phyloP scores from a whole-genome alignment of 1,140 invertebrate genomes.

The Drosophila tristis region DNA sequence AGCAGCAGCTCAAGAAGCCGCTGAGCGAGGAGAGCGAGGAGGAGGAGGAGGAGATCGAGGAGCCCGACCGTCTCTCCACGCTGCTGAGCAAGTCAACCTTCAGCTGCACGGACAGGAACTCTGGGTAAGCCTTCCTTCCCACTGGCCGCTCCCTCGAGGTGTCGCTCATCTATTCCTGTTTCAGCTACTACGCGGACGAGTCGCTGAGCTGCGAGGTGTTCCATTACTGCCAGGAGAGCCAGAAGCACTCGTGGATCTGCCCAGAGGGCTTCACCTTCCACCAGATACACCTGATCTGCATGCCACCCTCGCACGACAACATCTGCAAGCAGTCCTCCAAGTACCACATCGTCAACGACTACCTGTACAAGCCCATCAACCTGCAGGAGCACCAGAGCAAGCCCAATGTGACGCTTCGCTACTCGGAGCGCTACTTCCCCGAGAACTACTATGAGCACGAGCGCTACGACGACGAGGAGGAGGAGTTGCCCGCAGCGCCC shows the following conservation, averaged over 20 bases:
- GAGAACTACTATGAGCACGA: constrained; percentile 90
- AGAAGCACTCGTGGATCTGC: constrained; percentile 96
- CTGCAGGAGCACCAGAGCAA: constrained; percentile 91
- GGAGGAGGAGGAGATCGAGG: constrained; percentile 91
- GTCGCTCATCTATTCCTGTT: background rate
- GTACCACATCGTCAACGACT: constrained; percentile 97
- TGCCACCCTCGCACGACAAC: constrained; percentile 94
- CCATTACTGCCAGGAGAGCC: constrained; percentile 96
- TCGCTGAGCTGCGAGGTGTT: constrained; percentile 95
- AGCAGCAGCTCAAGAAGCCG: constrained; percentile 66
- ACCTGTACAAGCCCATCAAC: constrained; percentile 94
- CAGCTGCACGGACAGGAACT: constrained; percentile 90
- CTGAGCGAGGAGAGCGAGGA: constrained; percentile 74
- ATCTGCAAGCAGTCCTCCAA: constrained; percentile 95
- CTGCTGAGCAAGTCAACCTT: constrained; percentile 94
- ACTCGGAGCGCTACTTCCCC: constrained; percentile 93
- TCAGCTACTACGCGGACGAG: constrained; percentile 94
- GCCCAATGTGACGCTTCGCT: constrained; percentile 90
- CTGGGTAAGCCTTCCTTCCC: constrained; percentile 85
- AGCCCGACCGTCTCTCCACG: constrained; percentile 92
- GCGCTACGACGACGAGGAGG: constrained; percentile 87
- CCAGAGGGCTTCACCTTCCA: constrained; percentile 96
- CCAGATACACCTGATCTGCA: constrained; percentile 96
- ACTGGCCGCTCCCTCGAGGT: background rate
- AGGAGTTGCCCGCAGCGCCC: constrained; percentile 82